Base-by-base conservation (phyloP, 1,140 invertebrate species). In the Lepidostoma basale region DNA sequence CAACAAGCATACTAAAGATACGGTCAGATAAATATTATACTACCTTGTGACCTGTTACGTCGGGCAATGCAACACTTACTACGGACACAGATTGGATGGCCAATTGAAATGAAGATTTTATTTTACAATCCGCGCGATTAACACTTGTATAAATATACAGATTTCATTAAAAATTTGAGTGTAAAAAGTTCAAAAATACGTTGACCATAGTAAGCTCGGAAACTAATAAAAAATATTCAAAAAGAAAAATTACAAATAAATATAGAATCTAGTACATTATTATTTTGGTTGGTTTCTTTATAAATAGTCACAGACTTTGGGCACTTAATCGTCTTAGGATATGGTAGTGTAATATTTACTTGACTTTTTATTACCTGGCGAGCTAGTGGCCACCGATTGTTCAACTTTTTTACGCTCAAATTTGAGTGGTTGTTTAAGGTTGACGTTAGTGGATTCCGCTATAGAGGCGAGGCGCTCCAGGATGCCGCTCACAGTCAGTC, bases 381-480 rank as follows among this genome's bases (percentile, higher is more conserved):
- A 83, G 81, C 82, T 83, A 82, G 82, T 83, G 82, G 82, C 82
- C 81, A 80, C 80, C 75, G 78, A 81, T 81, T 80, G 80, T 85
- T 84, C 79, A 85, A 82, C 78, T 83, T 83, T 80, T 80, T 87
- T 86, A 77, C 82, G 78, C 76, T 89, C 86, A 74, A 91, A 82
- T 76, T 86, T 86, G 66, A 92, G 82, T 58, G 92, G 86, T 75
- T 90, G 89, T 76, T 91, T 89, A 9, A 91, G 84, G 80, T 92
- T 90, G 80, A 92, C 89, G 63, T 88, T 88, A 77, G 89, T 88
- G 23, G 92, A 90, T 80, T 95, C 92, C 4, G 92, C 92, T 72
- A 98, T 92, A 39, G 94, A 90, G 52, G 92, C 92, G 54, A 98
- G 76, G 69, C 92, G 84, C 75, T 98, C 95, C 73, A 97, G 79